Evolutionary conservation across 1,140 invertebrate species (phyloP).

Genomic region (Nomia melanderi): DNA sequence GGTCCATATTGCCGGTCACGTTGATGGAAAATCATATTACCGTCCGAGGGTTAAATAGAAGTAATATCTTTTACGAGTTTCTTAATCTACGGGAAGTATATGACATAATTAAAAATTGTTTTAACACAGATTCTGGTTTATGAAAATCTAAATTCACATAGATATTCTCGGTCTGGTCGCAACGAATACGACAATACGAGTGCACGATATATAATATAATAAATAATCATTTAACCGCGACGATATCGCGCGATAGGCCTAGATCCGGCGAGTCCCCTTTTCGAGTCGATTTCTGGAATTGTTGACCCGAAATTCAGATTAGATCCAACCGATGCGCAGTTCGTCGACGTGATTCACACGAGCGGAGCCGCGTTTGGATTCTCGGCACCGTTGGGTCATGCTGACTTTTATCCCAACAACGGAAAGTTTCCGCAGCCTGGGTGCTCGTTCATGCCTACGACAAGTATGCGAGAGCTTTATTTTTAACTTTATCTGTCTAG

Average conservation of each 20-base stretch:
- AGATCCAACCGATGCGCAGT: conserved; percentile 79
- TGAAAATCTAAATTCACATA: too few relatives aligned
- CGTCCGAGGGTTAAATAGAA: too few relatives aligned
- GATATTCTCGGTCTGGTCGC: too few relatives aligned
- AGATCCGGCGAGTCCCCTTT: conserved; percentile 82
- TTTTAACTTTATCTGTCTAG: not conserved
- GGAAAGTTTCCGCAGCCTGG: conserved; percentile 78
- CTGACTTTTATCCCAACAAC: conserved; percentile 81
- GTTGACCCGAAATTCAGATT: conserved; percentile 75
- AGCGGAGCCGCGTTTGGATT: conserved; percentile 78
- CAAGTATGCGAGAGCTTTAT: conserved; percentile 57
- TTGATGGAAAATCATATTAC: too few relatives aligned
- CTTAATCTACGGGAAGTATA: too few relatives aligned
- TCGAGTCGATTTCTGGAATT: conserved; percentile 68
- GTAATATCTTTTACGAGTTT: too few relatives aligned
- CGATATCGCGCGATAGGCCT: conserved; percentile 72
- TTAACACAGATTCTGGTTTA: too few relatives aligned
- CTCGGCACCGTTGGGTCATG: conserved; percentile 75
- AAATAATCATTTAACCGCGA: not conserved
- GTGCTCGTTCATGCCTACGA: conserved; percentile 68
- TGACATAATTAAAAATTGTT: too few relatives aligned
- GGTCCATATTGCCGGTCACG: too few relatives aligned
- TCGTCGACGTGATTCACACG: conserved; percentile 83
- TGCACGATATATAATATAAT: too few relatives aligned
- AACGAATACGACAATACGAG: too few relatives aligned